Percentiles rank a stretch among this genome's conserved stretches.
phyloP scores from a whole-genome alignment of 2,888 invertebrate species.

The Ypsolopha sequella region DNA sequence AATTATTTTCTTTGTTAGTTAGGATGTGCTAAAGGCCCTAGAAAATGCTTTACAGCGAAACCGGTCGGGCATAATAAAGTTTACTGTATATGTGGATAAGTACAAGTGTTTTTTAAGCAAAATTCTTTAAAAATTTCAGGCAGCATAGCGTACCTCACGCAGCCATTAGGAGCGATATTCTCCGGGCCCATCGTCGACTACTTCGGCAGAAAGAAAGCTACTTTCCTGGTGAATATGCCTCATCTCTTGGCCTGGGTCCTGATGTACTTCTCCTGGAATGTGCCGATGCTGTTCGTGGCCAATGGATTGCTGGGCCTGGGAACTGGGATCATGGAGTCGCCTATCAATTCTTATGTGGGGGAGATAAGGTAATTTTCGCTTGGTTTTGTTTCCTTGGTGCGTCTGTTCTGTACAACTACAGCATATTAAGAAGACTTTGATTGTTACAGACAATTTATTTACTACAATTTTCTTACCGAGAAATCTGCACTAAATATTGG shows the following conservation, averaged over 20 bases:
- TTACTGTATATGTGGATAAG: too few relatives aligned
- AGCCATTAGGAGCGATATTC: slow-evolving; percentile 66
- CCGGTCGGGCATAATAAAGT: too few relatives aligned
- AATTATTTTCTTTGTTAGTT: too few relatives aligned
- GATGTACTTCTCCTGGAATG: slow-evolving; percentile 57
- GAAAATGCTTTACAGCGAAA: too few relatives aligned
- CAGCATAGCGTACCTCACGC: slow-evolving; percentile 65
- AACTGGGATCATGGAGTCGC: slow-evolving; percentile 72
- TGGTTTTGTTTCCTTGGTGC: not conserved
- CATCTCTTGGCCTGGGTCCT: slow-evolving; percentile 67
- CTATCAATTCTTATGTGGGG: slow-evolving; percentile 69
- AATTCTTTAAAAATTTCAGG: slow-evolving; percentile 51
- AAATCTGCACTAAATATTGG: too few relatives aligned
- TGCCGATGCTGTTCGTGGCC: slow-evolving; percentile 55
- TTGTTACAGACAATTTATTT: too few relatives aligned
- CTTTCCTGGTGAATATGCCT: slow-evolving; percentile 67
- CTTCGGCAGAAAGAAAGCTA: slow-evolving; percentile 65
- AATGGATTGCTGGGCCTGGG: slow-evolving; percentile 65
- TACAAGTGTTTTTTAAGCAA: too few relatives aligned
- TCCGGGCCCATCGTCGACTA: slow-evolving; percentile 68
- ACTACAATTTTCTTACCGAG: too few relatives aligned
- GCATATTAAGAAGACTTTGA: too few relatives aligned
- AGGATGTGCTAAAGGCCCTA: too few relatives aligned
- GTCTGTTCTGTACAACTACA: not conserved
- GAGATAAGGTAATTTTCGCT: slow-evolving; percentile 62